Conservation (phyloP, 2,113 vertebrate genomes). For the Zosterops lateralis region DNA sequence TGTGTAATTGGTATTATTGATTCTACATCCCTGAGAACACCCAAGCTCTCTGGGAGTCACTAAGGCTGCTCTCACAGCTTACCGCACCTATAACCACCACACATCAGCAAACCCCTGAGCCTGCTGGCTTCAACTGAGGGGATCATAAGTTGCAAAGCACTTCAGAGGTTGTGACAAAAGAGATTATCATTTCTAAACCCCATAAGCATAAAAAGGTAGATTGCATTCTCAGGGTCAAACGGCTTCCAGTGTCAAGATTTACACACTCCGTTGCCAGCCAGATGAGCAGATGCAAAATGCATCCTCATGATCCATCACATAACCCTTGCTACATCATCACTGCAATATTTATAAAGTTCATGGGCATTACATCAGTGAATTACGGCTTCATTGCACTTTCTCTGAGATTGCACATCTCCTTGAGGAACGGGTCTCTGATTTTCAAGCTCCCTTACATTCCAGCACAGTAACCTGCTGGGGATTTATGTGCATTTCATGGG, state of each 20-base stretch:
- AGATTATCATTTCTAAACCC: neutral
- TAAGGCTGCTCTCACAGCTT: neutral
- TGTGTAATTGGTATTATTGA: accelerated
- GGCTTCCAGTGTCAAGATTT: neutral
- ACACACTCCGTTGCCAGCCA: neutral
- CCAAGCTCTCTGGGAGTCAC: neutral
- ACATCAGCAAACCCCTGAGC: neutral
- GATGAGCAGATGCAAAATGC: neutral
- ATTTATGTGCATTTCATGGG: neutral
- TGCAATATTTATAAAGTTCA: neutral
- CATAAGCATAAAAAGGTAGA: neutral
- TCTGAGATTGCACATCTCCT: neutral
- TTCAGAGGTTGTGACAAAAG: neutral
- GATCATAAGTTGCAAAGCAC: neutral
- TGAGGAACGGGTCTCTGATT: neutral
- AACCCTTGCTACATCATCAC: neutral
- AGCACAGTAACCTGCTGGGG: neutral
- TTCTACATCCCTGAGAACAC: neutral
- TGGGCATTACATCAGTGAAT: neutral
- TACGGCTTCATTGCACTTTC: neutral
- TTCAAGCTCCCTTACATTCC: neutral
- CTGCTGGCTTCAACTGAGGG: neutral
- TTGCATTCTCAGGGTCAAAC: neutral
- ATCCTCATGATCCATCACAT: neutral
- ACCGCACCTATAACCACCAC: neutral